Percentiles rank a stretch among this genome's conserved stretches.
These are phyloP conservation scores for Exocentrus adspersus DNA, from an alignment of 2,888 invertebrate genomes.

Conservation along the genomic window DNA sequence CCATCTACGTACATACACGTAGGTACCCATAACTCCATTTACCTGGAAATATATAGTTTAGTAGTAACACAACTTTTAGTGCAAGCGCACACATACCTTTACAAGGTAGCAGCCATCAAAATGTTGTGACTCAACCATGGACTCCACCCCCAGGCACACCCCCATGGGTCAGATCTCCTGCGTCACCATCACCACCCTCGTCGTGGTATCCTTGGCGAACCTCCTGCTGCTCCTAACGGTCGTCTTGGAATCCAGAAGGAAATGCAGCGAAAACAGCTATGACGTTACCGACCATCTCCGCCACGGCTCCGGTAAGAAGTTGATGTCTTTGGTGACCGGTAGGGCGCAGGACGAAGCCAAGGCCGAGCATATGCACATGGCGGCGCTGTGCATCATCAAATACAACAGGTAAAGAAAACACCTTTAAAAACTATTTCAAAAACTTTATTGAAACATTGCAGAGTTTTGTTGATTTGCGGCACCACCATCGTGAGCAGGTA, in stretches of 20 bases:
- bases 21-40: not conserved
- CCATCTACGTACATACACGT: slow-evolving; percentile 5
- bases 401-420: slow-evolving; percentile 28
- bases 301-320: slow-evolving; percentile 9
- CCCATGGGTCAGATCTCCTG: slow-evolving; percentile 41
- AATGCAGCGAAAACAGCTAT: slow-evolving; percentile 31
- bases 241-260: slow-evolving; percentile 41
- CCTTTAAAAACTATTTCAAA: too few relatives aligned
- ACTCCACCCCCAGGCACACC: not conserved
- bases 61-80: too few relatives aligned
- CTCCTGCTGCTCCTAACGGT: slow-evolving; percentile 44
- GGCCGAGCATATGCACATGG: slow-evolving; percentile 31
- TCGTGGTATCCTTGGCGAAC: slow-evolving; percentile 47
- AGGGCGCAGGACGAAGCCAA: not conserved
- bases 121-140: too few relatives aligned
- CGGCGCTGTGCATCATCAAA: slow-evolving; percentile 28
- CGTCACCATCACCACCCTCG: slow-evolving; percentile 43
- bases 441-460: not conserved
- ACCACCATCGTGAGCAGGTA: slow-evolving; percentile 45
- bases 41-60: not conserved
- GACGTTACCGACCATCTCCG: slow-evolving; percentile 1
- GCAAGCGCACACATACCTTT: too few relatives aligned
- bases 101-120: too few relatives aligned
- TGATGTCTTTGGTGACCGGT: slow-evolving; percentile 16
- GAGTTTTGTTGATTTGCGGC: slow-evolving; percentile 37